Base-by-base conservation (phyloP, 2,888 invertebrate species). In the Acleris laterana region DNA sequence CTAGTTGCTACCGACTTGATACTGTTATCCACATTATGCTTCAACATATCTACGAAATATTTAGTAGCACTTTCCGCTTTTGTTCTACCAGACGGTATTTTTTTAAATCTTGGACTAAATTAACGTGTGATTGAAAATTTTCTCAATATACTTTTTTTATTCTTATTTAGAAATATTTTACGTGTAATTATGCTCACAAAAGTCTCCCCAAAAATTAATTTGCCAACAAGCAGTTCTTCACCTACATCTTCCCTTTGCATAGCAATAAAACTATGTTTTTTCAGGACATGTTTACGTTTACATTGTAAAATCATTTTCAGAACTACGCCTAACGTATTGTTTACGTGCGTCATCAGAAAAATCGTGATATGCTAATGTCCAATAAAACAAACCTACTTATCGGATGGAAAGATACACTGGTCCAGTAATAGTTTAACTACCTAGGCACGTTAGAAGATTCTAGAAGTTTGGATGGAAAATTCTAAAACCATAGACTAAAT, bases 281-380 rank as follows among this genome's bases (percentile, higher is more conserved):
- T 28, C 59, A 60, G 64, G 53, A 53, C 55, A 55, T 60, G 60
- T 60, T 65, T 65, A 60, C n/a, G 48, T n/a, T 38, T 55, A 20
- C 17, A 17, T 38, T 58, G 22, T 49, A 60, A 25, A 46, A 11
- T n/a, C n/a, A n/a, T 22, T 63, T 52, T 22, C 38, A 52, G 59
- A 59, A 59, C 28, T 55, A 50, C 50, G 20, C 20, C 11, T 4
- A 17, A 22, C 38, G 22, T n/a, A 49, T 51, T 48, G 60, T 50
- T 60, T 50, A 49, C 25, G 64, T 65, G 44, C 64, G 64, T 60
- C 64, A 65, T 11, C n/a, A n/a, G 22, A 11, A 25, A 49, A 17
- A 56, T 56, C 22, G 25, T 44, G n/a, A 44, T 56, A 20, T 44
- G 20, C 44, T 56, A 56, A 42, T 55, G 42, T 44, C 22, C 44